Evolutionary conservation across 2,888 invertebrate species (phyloP).

Genomic region (Idaea aversata): DNA sequence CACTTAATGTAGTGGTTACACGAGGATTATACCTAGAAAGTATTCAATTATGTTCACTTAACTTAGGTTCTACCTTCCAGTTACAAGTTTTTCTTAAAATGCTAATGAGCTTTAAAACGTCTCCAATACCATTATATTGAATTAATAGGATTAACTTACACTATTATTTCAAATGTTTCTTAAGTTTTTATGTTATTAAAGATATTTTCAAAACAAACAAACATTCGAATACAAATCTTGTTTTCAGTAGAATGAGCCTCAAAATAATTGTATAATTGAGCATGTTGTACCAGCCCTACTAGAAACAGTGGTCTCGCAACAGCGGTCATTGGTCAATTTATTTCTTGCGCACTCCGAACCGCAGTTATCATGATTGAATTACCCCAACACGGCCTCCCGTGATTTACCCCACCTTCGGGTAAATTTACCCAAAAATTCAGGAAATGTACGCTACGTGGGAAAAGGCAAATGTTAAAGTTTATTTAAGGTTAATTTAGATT

Average conservation of each 20-base stretch:
- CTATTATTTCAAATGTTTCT: no score
- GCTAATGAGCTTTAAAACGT: no score
- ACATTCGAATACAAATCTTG: not conserved
- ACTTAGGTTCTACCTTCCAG: no score
- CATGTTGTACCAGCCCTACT: constrained; percentile 38
- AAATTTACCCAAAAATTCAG: constrained; percentile 44
- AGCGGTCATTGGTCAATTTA: constrained; percentile 77
- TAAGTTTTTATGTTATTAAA: no score
- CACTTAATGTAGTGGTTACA: no score
- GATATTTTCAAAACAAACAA: no score
- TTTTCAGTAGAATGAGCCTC: not conserved
- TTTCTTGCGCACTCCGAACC: constrained; percentile 65
- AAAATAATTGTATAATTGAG: not conserved
- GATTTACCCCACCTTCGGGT: constrained; percentile 52
- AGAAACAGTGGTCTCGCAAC: constrained; percentile 33
- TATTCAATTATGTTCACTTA: no score
- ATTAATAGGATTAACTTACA: no score
- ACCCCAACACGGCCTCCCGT: constrained; percentile 57
- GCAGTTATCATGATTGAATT: constrained; percentile 80
- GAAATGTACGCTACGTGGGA: constrained; percentile 49
- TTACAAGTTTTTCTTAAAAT: no score
- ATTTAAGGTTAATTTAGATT: constrained; percentile 70
- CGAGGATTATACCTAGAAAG: no score
- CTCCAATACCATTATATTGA: no score
- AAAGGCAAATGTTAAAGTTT: constrained; percentile 51